Evolutionary conservation across 2,797 vertebrate genomes (phyloP).

Genomic region (Neosilurus hyrtlii): DNA sequence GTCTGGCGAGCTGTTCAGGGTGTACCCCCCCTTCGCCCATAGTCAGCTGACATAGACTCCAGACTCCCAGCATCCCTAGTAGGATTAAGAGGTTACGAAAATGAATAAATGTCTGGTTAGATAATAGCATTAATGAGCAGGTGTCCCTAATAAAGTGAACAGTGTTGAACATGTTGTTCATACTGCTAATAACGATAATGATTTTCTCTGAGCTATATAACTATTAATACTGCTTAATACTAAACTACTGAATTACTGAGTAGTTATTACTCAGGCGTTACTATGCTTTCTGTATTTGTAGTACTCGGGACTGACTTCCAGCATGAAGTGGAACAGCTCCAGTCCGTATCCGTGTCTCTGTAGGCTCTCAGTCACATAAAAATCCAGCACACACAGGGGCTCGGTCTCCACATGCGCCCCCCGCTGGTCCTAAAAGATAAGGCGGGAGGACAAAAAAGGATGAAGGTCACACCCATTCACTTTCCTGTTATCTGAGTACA

Average conservation of each 20-base stretch:
- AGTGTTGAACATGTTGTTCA: not conserved
- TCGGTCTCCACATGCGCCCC: constrained; percentile 87
- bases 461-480: not conserved
- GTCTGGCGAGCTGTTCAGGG: too few relatives aligned
- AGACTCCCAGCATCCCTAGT: too few relatives aligned
- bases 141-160: constrained; percentile 4
- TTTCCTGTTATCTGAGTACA: not conserved
- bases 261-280: not conserved
- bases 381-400: constrained; percentile 87
- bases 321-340: constrained; percentile 87
- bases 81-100: too few relatives aligned
- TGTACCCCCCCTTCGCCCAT: too few relatives aligned
- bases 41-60: too few relatives aligned
- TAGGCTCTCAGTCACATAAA: constrained; percentile 83
- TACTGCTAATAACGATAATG: not conserved
- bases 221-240: not conserved
- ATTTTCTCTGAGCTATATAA: too few relatives aligned
- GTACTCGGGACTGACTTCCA: constrained; percentile 73
- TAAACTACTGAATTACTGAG: not conserved
- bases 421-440: constrained; percentile 73
- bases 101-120: not conserved
- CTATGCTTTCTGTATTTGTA: not conserved
- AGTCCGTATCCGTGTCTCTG: constrained; percentile 86
- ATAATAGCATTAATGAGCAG: not conserved
- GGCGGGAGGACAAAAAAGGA: constrained; percentile 30